Conservation (phyloP, 2,888 invertebrate species). For the Yponomeuta sedellus region DNA sequence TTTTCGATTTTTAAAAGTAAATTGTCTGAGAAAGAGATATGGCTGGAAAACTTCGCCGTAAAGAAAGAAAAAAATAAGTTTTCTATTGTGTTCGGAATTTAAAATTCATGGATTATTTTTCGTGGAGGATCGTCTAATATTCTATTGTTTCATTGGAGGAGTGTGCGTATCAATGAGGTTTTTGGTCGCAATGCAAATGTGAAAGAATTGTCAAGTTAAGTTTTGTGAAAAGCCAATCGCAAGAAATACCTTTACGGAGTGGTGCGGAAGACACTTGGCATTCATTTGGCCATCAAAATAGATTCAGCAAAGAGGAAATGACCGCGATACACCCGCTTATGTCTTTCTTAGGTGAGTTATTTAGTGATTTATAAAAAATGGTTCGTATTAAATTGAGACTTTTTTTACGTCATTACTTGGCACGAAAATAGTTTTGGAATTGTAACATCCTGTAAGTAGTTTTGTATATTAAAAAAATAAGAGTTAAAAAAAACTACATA, state of each 20-base stretch:
- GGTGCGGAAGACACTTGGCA: background rate
- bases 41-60: background rate
- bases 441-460: no score
- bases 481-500: no score
- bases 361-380: background rate
- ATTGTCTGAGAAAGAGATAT: background rate
- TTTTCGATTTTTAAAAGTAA: background rate
- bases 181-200: background rate
- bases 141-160: background rate
- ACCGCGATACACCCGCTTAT: background rate
- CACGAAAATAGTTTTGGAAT: no score
- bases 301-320: background rate
- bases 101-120: background rate
- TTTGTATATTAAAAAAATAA: no score
- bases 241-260: background rate
- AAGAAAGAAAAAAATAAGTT: background rate
- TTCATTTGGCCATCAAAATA: background rate
- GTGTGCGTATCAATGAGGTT: background rate
- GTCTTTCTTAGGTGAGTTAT: background rate
- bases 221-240: background rate
- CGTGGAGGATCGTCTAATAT: background rate
- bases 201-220: background rate
- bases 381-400: no score
- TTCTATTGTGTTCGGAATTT: background rate
- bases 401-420: no score